These are phyloP conservation scores for Ciconia nigra DNA, from an alignment of 2,797 vertebrate species.

Conservation along the genomic window DNA sequence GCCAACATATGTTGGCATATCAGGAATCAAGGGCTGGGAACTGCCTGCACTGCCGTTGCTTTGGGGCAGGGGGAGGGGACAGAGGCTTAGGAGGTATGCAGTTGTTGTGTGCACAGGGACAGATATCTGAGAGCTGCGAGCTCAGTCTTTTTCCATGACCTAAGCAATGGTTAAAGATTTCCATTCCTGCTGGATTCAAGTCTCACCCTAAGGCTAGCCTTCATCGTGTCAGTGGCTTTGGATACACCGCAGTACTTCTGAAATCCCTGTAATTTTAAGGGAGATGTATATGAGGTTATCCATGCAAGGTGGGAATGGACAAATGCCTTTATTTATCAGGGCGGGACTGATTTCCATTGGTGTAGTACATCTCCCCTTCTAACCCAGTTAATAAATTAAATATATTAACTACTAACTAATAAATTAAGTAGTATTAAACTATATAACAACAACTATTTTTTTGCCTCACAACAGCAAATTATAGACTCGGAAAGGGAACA, in stretches of 20 bases:
- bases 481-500: background rate
- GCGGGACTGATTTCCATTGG: background rate
- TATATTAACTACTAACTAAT: background rate
- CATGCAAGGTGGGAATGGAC: background rate
- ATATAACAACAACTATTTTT: background rate
- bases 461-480: background rate
- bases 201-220: background rate
- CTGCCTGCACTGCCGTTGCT: background rate
- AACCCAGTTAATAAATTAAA: background rate
- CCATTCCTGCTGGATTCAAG: background rate
- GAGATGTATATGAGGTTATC: background rate
- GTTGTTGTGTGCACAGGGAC: background rate
- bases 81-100: background rate
- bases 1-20: constrained; percentile 19
- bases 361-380: background rate
- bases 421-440: background rate
- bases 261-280: background rate
- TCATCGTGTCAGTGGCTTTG: fast-evolving
- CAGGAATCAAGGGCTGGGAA: constrained; percentile 16
- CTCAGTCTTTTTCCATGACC: constrained; percentile 43
- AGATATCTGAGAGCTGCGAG: constrained; percentile 2
- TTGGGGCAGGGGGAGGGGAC: background rate
- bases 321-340: background rate
- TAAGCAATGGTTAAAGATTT: constrained; percentile 41
- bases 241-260: background rate